These are phyloP conservation scores for Nematopogon swammerdamellus DNA, from an alignment of 2,888 invertebrate species.

Conservation along the genomic window DNA sequence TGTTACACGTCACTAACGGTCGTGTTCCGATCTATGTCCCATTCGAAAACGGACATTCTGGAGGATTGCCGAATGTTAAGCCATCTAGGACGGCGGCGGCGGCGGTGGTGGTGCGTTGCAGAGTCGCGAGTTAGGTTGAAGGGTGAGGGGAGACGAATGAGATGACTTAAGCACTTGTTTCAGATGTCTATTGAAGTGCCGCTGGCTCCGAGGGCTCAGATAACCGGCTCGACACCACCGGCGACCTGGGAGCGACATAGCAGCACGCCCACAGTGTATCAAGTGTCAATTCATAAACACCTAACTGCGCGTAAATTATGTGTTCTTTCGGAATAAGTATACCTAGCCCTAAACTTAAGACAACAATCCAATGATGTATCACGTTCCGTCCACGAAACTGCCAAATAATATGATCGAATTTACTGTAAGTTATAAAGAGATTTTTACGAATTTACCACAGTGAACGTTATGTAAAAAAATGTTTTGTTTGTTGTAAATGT, in stretches of 20 bases:
- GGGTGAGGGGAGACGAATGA: too few relatives aligned
- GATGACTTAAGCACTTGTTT: background rate
- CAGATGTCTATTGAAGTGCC: slow-evolving; percentile 52
- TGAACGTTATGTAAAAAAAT: slow-evolving; percentile 15
- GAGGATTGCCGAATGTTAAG: too few relatives aligned
- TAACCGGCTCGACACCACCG: slow-evolving; percentile 22
- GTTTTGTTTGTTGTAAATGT: slow-evolving; percentile 3
- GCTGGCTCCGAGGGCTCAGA: slow-evolving; percentile 42
- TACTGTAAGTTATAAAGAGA: slow-evolving; percentile 18
- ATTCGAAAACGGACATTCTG: too few relatives aligned
- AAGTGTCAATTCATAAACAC: background rate
- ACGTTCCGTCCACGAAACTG: slow-evolving; percentile 49
- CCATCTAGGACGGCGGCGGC: too few relatives aligned
- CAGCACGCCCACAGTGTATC: background rate
- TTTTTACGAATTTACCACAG: slow-evolving; percentile 12
- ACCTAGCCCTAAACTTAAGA: slow-evolving; percentile 20
- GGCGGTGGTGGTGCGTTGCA: too few relatives aligned
- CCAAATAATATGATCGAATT: slow-evolving; percentile 50
- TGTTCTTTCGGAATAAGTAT: slow-evolving; percentile 38
- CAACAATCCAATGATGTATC: slow-evolving; percentile 37
- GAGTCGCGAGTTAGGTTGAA: too few relatives aligned
- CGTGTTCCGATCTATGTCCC: too few relatives aligned
- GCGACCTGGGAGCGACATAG: background rate
- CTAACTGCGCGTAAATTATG: slow-evolving; percentile 17
- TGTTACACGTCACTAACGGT: too few relatives aligned